Base-by-base conservation (phyloP, 2,797 vertebrate genomes). In the Darevskia nairensis region DNA sequence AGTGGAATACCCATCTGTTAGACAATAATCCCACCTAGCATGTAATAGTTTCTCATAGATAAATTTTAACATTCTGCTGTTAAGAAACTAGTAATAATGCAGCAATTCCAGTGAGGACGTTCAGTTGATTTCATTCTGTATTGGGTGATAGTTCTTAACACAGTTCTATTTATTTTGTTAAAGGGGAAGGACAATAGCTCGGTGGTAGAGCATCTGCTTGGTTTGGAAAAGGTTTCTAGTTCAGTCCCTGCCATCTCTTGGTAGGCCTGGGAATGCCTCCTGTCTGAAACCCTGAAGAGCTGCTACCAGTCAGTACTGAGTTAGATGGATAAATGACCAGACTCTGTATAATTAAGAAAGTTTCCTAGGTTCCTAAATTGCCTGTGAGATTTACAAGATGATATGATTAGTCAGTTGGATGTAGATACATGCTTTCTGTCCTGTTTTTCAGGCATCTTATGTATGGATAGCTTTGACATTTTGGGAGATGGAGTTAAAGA, bases 401-500 rank as follows among this genome's bases (percentile, higher is more conserved):
- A 66, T 80, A 19, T 72, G 0, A 76, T 21, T 41, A 78, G 15
- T 55, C 69, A 86, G n/a, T 0, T 0, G 2, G 6, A 84, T 75
- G 25, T 76, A 74, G 25, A 78, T 76, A 7, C 8, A 21, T 83
- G 11, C 82, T 76, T 76, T 59, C 6, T 91, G 55, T 86, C 77
- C 74, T 92, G 86, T 91, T 93, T 93, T 50, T 0, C 90, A 99
- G 99, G 99, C 91, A 94, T 99, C 91, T 96, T 99, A 82, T 99
- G 99, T 93, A 95, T 99, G 68, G 99, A 99, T 94, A 98, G 97
- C 2, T 99, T 98, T 93, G 99, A 99, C 91, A 98, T 99, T 86
- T 80, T 98, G 92, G 98, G 98, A 91, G 99, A 99, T 64, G 99
- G 99, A 21, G 98, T 99, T 91, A 98, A 97, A 92, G 98, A 99